Evolutionary conservation across 2,888 invertebrate genomes (phyloP).

Genomic region (Eristalinus sepulchralis): DNA sequence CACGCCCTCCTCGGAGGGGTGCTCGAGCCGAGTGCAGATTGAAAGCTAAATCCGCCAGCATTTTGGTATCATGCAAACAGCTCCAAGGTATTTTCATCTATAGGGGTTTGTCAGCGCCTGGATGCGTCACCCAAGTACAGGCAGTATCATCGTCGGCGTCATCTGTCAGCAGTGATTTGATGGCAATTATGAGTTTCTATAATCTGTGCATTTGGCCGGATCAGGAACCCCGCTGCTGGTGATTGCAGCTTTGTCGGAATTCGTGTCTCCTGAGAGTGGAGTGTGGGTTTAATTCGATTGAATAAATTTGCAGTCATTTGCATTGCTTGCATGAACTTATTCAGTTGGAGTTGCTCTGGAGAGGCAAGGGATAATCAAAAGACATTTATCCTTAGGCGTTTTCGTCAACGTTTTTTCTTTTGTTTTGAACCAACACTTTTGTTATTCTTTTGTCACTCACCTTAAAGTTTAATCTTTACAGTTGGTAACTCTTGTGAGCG

Average conservation of each 20-base stretch:
- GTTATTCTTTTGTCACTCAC: too few relatives aligned
- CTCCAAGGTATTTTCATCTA: conserved; percentile 24
- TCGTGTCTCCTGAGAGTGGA: background rate
- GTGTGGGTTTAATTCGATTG: background rate
- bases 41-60: conserved; percentile 23
- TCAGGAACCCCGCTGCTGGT: conserved; percentile 43
- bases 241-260: conserved; percentile 38
- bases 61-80: conserved; percentile 42
- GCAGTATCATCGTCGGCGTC: conserved; percentile 26
- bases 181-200: conserved; percentile 57
- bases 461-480: too few relatives aligned
- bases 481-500: too few relatives aligned
- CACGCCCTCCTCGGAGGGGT: conserved; percentile 31
- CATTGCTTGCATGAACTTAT: background rate
- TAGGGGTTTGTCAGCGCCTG: conserved; percentile 12
- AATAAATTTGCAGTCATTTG: background rate
- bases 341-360: too few relatives aligned
- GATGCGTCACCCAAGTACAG: background rate
- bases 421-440: too few relatives aligned
- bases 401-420: too few relatives aligned
- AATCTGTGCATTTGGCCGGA: conserved; percentile 56
- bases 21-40: background rate
- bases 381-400: too few relatives aligned
- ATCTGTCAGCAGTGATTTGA: conserved; percentile 63
- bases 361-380: background rate